A percentile compares a stretch with the other conserved stretches of the same genome.
These are phyloP conservation scores for Acrocephalus scirpaceus DNA, from an alignment of 2,797 vertebrate genomes.

Conservation along the genomic window DNA sequence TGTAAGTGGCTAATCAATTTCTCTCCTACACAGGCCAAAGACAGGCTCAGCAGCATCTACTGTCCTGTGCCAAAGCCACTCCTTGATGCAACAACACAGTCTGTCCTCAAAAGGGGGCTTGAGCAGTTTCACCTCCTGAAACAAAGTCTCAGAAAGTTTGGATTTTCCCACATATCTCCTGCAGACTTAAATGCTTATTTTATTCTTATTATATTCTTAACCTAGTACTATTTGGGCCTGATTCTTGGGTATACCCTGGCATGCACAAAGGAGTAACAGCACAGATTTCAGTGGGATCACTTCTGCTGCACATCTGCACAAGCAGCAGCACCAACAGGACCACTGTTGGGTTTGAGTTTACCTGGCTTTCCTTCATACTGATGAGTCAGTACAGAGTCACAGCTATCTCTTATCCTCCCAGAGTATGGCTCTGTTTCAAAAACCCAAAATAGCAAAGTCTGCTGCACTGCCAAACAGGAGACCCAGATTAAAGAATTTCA, in stretches of 20 bases:
- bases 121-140: background rate
- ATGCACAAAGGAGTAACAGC: rapidly evolving
- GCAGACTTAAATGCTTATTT: background rate
- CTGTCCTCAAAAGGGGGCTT: background rate
- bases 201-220: background rate
- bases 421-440: conserved; percentile 67
- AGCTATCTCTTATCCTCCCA: conserved; percentile 40
- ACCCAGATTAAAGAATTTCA: conserved; percentile 73
- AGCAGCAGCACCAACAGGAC: background rate
- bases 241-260: background rate
- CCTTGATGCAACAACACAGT: background rate
- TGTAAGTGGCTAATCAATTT: background rate
- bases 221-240: background rate
- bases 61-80: background rate
- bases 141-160: background rate
- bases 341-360: background rate
- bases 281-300: background rate
- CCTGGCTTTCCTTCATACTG: conserved; percentile 42
- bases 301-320: background rate
- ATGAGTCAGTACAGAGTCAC: conserved; percentile 62
- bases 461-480: conserved; percentile 70
- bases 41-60: background rate
- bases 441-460: conserved; percentile 71
- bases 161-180: background rate
- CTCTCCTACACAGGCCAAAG: background rate